Evolutionary conservation across 2,113 vertebrate genomes (phyloP).

Genomic region (Saguinus midas): DNA sequence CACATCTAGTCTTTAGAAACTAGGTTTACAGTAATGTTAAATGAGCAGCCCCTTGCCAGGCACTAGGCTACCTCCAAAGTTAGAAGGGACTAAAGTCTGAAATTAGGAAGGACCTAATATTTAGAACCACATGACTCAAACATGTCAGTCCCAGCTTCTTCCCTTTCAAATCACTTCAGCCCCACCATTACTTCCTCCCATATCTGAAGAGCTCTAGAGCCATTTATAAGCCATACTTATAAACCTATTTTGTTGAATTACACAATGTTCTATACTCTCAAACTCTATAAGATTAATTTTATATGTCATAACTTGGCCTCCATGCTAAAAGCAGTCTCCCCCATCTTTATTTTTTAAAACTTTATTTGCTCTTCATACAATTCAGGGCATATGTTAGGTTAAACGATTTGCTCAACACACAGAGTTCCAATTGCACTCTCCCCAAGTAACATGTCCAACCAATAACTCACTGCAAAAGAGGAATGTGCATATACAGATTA

Average conservation of each 20-base stretch:
- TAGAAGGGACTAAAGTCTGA: neutral
- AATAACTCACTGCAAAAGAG: slow-evolving; percentile 24
- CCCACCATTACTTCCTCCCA: neutral
- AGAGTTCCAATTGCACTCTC: neutral
- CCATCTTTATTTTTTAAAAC: slow-evolving; percentile 17
- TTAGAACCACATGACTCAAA: slow-evolving; percentile 6
- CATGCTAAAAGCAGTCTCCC: slow-evolving; percentile 12
- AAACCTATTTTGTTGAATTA: neutral
- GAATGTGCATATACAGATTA: neutral
- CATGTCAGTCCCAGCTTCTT: neutral
- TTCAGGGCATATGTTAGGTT: neutral
- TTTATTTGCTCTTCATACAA: slow-evolving; percentile 44
- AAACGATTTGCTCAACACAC: slow-evolving; percentile 37
- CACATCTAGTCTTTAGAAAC: neutral
- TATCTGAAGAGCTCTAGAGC: neutral
- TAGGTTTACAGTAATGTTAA: slow-evolving; percentile 13
- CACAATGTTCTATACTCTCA: neutral
- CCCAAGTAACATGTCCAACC: slow-evolving; percentile 4
- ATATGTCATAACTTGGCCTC: neutral
- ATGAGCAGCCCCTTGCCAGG: neutral
- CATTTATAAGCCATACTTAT: neutral
- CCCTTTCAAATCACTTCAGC: neutral
- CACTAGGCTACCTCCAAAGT: neutral
- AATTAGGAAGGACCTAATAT: neutral
- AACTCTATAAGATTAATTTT: slow-evolving; percentile 32